Evolutionary conservation across 2,113 vertebrate species (phyloP).

Genomic region (Craseonycteris thonglongyai): DNA sequence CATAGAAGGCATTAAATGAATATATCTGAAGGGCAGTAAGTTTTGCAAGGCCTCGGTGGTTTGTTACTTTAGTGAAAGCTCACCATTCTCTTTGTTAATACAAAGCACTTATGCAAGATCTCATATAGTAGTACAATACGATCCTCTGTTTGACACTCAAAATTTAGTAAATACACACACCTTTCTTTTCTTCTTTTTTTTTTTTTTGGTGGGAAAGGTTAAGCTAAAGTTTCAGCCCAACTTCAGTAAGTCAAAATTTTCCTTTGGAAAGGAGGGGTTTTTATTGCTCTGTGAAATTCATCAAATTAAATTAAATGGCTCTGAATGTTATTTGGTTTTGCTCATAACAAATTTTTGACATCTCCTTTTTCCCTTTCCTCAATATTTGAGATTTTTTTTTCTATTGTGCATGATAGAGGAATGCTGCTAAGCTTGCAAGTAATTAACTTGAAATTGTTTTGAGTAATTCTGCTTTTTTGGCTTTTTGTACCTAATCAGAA

Average conservation of each 20-base stretch:
- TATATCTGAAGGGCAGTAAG: not conserved
- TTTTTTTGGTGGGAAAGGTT: slow-evolving; percentile 76
- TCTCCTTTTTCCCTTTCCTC: slow-evolving; percentile 25
- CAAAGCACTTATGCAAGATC: slow-evolving; percentile 17
- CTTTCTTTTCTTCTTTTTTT: not conserved
- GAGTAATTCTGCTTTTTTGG: slow-evolving; percentile 82
- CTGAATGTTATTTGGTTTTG: slow-evolving; percentile 46
- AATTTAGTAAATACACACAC: not conserved
- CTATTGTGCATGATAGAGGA: slow-evolving; percentile 81
- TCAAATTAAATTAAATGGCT: slow-evolving; percentile 38
- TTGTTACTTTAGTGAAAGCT: slow-evolving; percentile 17
- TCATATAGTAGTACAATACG: not conserved
- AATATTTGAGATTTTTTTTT: slow-evolving; percentile 43
- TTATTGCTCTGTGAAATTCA: slow-evolving; percentile 71
- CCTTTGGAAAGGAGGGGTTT: slow-evolving; percentile 57
- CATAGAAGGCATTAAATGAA: not conserved
- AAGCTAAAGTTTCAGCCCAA: not conserved
- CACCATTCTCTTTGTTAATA: not conserved
- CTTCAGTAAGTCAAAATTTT: slow-evolving; percentile 47
- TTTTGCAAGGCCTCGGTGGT: not conserved
- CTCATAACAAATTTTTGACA: slow-evolving; percentile 52
- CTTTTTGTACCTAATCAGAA: slow-evolving; percentile 90
- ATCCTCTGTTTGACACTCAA: not conserved
- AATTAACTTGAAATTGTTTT: slow-evolving; percentile 76
- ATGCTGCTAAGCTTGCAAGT: slow-evolving; percentile 77